phyloP scores from a whole-genome alignment of 2,113 vertebrate species.

The Corvus cornix region DNA sequence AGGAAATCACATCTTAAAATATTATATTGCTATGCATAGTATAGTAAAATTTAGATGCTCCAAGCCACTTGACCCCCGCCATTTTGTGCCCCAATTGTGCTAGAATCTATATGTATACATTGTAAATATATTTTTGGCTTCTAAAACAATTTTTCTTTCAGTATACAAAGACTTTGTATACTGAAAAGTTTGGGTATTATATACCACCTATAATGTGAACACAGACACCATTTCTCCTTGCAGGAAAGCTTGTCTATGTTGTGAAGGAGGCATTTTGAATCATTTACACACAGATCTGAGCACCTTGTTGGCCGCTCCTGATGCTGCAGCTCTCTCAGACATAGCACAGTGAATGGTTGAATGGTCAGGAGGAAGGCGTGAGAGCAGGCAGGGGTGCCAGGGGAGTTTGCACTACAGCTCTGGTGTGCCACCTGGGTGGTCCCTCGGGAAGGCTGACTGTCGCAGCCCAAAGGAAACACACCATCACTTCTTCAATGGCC shows the following conservation, averaged over 20 bases:
- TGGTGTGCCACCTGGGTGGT: accelerated
- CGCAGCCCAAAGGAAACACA: not conserved
- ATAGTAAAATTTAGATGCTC: not conserved
- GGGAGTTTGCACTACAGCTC: not conserved
- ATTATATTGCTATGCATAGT: not conserved
- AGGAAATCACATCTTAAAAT: not conserved
- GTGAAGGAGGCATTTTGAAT: not conserved
- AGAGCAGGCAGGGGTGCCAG: not conserved
- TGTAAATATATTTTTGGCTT: not conserved
- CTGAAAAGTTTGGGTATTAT: not conserved
- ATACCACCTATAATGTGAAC: not conserved
- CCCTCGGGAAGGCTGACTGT: accelerated
- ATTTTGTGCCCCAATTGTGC: accelerated
- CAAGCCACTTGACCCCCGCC: not conserved
- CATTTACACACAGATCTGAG: not conserved
- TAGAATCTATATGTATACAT: not conserved
- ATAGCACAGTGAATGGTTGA: accelerated
- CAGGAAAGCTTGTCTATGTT: not conserved
- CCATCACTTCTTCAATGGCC: accelerated
- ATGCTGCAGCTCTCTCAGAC: not conserved
- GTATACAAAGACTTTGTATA: not conserved
- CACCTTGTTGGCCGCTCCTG: not conserved
- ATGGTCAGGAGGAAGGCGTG: not conserved
- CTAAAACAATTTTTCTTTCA: not conserved
- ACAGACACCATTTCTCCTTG: not conserved